Evolutionary conservation across 2,888 invertebrate genomes (phyloP), one percentile per base, ranked within the genome.

Genomic region (Leucoma salicis): DNA sequence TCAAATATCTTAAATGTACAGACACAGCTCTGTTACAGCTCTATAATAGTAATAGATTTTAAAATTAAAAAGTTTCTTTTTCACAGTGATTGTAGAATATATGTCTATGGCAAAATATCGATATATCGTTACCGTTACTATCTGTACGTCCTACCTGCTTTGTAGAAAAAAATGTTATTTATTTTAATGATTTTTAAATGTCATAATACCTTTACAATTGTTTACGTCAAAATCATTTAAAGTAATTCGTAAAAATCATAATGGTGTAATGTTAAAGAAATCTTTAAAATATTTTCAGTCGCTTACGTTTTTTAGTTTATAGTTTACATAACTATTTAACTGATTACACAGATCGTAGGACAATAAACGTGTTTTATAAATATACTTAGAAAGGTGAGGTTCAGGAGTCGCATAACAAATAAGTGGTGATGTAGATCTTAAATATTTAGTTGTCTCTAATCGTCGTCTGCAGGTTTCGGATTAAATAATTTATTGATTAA

Each of bases 401-500:
- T 70, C 74, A 71, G 64, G 68, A 60, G 65, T n/a, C 46, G 57
- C 63, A 63, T 63, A 58, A 57, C 50, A 67, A 74, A 73, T 75
- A 73, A 71, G 74, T 67, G 44, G 67, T 74, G 58, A 73, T 73
- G 64, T 68, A 69, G 67, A 83, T 75, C 80, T 85, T 82, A 82
- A 76, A 79, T 71, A 83, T 84, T 70, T 82, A 73, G 62, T 46
- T 3, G 59, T 57, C 53, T 59, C 68, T 60, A 66, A 70, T 54
- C 59, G 59, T 62, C 61, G 66, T 59, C 62, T 66, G 59, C 58
- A 54, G 45, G 50, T 48, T 53, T 65, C 63, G 68, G 69, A 67
- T 74, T 87, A 78, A 78, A 88, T 89, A 74, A 88, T 84, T 81
- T 81, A 85, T 82, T 72, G 77, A 78, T 77, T 68, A 69, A 63